Conservation (phyloP, 2,888 invertebrate genomes). For the Electrophaes corylata region DNA sequence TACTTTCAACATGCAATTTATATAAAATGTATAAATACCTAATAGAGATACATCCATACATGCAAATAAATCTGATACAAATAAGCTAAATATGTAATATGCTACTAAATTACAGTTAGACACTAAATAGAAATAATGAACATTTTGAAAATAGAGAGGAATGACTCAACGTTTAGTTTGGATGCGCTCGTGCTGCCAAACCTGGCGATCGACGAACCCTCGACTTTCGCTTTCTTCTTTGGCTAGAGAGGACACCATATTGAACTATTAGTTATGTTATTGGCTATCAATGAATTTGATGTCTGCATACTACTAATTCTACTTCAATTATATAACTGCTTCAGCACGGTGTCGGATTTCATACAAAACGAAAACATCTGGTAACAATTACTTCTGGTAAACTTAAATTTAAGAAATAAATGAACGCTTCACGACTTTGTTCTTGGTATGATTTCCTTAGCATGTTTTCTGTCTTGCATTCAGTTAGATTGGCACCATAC, state of each 20-base stretch:
- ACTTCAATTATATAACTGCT: background rate
- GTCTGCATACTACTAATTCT: background rate
- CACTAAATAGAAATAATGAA: background rate
- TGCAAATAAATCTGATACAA: slow-evolving; percentile 19
- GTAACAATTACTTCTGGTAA: too few relatives aligned
- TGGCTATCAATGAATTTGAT: background rate
- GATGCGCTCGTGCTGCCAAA: slow-evolving; percentile 61
- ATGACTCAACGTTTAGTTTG: slow-evolving; percentile 76
- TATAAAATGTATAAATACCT: background rate
- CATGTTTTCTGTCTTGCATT: too few relatives aligned
- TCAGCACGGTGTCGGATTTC: background rate
- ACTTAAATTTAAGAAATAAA: too few relatives aligned
- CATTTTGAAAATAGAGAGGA: slow-evolving; percentile 47
- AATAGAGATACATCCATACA: slow-evolving; percentile 5
- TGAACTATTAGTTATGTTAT: slow-evolving; percentile 35
- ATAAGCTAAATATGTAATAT: slow-evolving; percentile 13
- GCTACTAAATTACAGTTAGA: slow-evolving; percentile 6
- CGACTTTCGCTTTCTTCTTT: slow-evolving; percentile 75
- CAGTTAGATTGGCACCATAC: too few relatives aligned
- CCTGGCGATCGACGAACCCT: slow-evolving; percentile 55
- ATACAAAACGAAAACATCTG: slow-evolving; percentile 5
- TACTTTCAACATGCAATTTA: slow-evolving; percentile 11
- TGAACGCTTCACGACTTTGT: too few relatives aligned
- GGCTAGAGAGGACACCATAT: slow-evolving; percentile 64
- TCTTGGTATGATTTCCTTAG: too few relatives aligned